Evolutionary conservation across 2,888 invertebrate genomes (phyloP).

Genomic region (Neoitamus cyanurus): DNA sequence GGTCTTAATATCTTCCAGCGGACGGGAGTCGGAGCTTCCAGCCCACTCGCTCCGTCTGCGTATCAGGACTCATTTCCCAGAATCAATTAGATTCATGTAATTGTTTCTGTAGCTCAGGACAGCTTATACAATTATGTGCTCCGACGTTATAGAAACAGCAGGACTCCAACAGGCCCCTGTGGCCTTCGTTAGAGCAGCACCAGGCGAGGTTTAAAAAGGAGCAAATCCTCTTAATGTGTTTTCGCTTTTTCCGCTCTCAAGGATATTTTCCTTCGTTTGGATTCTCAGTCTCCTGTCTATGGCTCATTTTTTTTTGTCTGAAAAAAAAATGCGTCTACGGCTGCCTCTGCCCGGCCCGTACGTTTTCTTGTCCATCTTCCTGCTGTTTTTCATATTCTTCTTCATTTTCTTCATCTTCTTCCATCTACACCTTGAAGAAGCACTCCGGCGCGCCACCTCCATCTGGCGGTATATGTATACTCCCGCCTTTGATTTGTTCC

Average conservation of each 20-base stretch:
- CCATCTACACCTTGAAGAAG: neutral
- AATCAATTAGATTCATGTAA: slow-evolving; percentile 39
- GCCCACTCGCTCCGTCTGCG: neutral
- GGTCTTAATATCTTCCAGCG: neutral
- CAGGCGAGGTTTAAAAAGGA: slow-evolving; percentile 19
- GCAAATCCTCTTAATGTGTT: slow-evolving; percentile 44
- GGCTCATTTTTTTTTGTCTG: neutral
- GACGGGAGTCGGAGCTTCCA: neutral
- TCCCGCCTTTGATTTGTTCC: slow-evolving; percentile 41
- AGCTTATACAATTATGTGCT: slow-evolving; percentile 24
- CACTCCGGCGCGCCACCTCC: neutral
- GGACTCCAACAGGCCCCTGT: neutral
- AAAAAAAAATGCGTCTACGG: slow-evolving; percentile 14
- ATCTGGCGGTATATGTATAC: slow-evolving; percentile 23
- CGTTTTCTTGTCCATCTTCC: neutral
- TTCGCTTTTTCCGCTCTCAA: slow-evolving; percentile 24
- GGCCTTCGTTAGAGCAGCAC: slow-evolving; percentile 3
- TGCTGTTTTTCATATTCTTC: neutral
- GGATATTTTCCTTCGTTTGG: neutral
- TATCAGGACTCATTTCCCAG: slow-evolving; percentile 15
- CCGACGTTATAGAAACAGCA: slow-evolving; percentile 16
- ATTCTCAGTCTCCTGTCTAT: neutral
- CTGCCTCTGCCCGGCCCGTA: neutral
- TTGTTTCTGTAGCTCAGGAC: slow-evolving; percentile 23
- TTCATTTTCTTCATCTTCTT: neutral